Conservation (phyloP, 2,888 invertebrate species). For the Diarsia brunnea region DNA sequence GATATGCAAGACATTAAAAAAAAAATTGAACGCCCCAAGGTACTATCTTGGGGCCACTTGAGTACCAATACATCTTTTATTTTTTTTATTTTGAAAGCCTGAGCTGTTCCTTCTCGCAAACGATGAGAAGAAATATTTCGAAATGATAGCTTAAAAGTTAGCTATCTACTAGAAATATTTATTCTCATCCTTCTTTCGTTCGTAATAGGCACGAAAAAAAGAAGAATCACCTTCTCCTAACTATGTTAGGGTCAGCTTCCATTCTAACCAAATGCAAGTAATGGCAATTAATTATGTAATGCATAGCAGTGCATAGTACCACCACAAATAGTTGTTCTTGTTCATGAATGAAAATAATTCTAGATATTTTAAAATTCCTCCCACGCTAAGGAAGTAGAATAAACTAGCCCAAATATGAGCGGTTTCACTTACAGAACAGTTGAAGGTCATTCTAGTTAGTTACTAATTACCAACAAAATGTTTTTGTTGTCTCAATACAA, state of each 20-base stretch:
- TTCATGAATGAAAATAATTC: slow-evolving; percentile 11
- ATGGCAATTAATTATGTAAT: background rate
- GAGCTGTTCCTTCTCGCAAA: background rate
- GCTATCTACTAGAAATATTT: no score
- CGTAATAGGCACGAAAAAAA: background rate
- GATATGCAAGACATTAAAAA: background rate
- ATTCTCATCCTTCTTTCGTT: no score
- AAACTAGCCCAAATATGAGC: slow-evolving; percentile 43
- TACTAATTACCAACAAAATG: slow-evolving; percentile 53
- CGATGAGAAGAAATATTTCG: background rate
- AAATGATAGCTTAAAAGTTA: background rate
- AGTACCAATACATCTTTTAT: background rate
- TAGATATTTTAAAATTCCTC: background rate
- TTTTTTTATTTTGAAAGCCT: background rate
- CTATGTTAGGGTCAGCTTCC: background rate
- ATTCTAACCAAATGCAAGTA: background rate
- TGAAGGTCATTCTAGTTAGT: slow-evolving; percentile 55
- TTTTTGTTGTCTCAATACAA: slow-evolving; percentile 63
- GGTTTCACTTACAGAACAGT: slow-evolving; percentile 34
- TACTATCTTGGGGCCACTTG: background rate
- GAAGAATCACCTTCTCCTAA: background rate
- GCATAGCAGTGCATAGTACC: no score
- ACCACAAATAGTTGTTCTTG: background rate
- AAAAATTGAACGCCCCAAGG: slow-evolving; percentile 19
- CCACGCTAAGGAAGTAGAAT: slow-evolving; percentile 33